Percentiles rank a stretch among this genome's conserved stretches.
Evolutionary conservation across 2,888 invertebrate species (phyloP).

Genomic region (Drosophila prolongata): DNA sequence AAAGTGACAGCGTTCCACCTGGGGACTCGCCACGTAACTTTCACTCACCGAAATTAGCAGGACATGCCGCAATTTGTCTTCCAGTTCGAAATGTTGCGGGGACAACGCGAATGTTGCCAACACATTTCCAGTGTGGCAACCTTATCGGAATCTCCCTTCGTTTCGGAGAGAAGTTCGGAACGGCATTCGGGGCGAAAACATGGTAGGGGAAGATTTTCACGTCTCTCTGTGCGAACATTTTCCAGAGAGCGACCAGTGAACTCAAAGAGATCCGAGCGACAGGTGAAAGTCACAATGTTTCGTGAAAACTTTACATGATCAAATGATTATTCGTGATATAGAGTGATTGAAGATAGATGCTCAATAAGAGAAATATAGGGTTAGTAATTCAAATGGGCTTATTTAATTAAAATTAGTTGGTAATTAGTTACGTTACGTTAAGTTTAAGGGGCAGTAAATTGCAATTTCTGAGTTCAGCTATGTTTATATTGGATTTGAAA

Average conservation of each 20-base stretch:
- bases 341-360: neutral
- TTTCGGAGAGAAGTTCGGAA: constrained; percentile 43
- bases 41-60: constrained; percentile 30
- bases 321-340: neutral
- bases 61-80: constrained; percentile 26
- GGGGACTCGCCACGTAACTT: constrained; percentile 22
- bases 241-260: neutral
- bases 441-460: too few relatives aligned
- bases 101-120: constrained; percentile 33
- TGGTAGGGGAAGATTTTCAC: constrained; percentile 7
- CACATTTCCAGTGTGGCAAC: constrained; percentile 31
- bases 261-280: neutral
- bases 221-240: neutral
- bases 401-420: too few relatives aligned
- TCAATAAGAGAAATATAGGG: too few relatives aligned
- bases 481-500: too few relatives aligned
- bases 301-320: neutral
- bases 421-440: too few relatives aligned
- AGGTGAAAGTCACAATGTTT: constrained; percentile 1
- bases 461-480: too few relatives aligned
- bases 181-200: constrained; percentile 12
- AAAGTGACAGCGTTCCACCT: constrained; percentile 23
- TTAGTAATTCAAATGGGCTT: too few relatives aligned
- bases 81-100: constrained; percentile 35
- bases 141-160: constrained; percentile 28